Evolutionary conservation across 2,888 invertebrate species (phyloP), one percentile per base, ranked within the genome.

Genomic region (Sarcophaga caerulescens): DNA sequence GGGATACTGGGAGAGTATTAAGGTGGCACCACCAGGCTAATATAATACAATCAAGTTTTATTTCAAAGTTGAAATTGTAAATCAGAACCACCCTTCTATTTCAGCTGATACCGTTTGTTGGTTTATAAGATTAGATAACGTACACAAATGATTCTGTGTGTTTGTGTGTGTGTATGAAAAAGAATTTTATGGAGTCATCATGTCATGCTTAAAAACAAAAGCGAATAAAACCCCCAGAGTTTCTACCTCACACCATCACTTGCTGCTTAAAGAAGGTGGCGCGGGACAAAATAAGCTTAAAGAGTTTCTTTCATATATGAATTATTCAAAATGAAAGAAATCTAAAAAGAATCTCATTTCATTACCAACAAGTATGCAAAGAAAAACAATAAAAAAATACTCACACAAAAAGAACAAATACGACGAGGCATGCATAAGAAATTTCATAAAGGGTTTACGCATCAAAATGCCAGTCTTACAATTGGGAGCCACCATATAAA

Each of bases 391-490:
- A 96, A 35, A 3, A 11, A 66, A 44, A 35, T 65, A 96, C 97
- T 96, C 93, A 99, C 99, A 94, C 86, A 99, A 94, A 93, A 99
- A 99, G 94, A 98, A 97, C 88, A 98, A 94, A 92, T 99, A 99
- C 17, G 98, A 98, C 0, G 98, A 96, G 10, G 98, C 98, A 91
- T 99, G 98, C 77, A 98, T 96, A 90, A 99, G 95, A 93, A 99
- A 99, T 94, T 99, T 99, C 96, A 99, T 98, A 92, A 99, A 99
- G 0, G 99, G 99, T 92, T 98, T 97, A 88, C 97, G 95, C 95
- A 98, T 96, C 45, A 98, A 94, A 89, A 95, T 95, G 0, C 98
- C 98, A 10, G 95, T 95, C 5, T 94, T 94, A 71, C 97, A 97
- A 90, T 96, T 96, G 0, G 99, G 99, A 0, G 96, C 96, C 14